Evolutionary conservation across 53 echinoderm and acorn worm species (phyloP).

Genomic region (Astropecten irregularis): DNA sequence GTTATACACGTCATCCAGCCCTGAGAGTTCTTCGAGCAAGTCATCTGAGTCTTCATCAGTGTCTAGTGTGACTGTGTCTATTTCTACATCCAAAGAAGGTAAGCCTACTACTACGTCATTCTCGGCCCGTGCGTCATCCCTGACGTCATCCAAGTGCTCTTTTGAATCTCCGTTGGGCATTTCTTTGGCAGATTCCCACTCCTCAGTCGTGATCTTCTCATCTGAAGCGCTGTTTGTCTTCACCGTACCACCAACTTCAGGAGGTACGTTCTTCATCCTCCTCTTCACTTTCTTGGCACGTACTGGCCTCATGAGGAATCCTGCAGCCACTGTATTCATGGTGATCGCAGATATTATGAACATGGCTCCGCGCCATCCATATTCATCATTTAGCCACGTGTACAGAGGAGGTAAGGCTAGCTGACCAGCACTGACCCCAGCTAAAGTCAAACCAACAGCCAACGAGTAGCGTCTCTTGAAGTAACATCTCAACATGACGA

Average conservation of each 20-base stretch:
- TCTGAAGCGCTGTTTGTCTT: background rate
- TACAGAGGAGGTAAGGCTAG: conserved; percentile 18
- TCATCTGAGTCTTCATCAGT: background rate
- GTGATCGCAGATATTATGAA: background rate
- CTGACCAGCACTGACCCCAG: conserved; percentile 10
- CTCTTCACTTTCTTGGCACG: background rate
- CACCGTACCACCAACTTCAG: background rate
- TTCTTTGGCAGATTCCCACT: background rate
- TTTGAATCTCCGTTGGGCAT: background rate
- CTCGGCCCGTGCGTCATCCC: background rate
- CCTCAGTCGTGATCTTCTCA: background rate
- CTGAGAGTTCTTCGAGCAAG: background rate
- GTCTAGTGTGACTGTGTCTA: no score
- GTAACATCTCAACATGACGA: background rate
- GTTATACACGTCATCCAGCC: background rate
- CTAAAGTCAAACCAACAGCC: background rate
- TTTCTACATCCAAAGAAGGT: no score
- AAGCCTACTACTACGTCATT: background rate
- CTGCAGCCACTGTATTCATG: background rate
- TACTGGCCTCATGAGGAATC: conserved; percentile 17
- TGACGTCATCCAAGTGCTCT: background rate
- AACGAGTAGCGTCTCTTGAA: conserved; percentile 9
- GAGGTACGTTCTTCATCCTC: background rate
- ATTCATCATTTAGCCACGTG: background rate
- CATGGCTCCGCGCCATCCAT: conserved; percentile 18